These are phyloP conservation scores for Tenthredo notha DNA, from an alignment of 2,888 invertebrate species.

Conservation along the genomic window DNA sequence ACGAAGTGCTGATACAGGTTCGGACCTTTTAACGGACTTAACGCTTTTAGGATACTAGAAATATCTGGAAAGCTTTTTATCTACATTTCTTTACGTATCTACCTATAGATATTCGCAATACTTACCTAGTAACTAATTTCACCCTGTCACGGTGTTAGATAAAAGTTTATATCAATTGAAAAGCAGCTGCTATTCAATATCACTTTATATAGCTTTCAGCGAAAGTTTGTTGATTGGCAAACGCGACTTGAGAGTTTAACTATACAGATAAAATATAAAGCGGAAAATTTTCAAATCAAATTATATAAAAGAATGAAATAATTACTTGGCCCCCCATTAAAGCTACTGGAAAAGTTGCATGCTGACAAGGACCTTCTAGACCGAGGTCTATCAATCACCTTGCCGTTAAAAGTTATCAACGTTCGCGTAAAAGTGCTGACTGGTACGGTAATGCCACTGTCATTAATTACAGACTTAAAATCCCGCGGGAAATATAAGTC, in stretches of 20 bases:
- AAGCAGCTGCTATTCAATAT: neutral
- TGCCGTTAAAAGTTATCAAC: conserved; percentile 50
- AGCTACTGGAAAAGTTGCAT: conserved; percentile 1
- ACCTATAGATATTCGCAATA: neutral
- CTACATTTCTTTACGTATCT: neutral
- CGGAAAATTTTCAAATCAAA: neutral
- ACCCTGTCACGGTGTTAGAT: neutral
- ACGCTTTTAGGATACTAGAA: neutral
- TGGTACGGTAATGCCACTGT: conserved; percentile 50
- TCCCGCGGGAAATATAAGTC: conserved; percentile 38
- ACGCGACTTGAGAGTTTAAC: neutral
- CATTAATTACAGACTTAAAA: conserved; percentile 55
- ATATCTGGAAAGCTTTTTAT: neutral
- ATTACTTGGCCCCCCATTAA: conserved; percentile 19
- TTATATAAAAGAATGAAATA: conserved; percentile 34
- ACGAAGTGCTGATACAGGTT: conserved; percentile 16
- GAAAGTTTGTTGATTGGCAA: neutral
- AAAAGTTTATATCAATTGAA: neutral
- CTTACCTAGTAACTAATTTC: neutral
- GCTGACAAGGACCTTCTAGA: conserved; percentile 42
- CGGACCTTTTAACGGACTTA: neutral
- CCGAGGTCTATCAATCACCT: conserved; percentile 53
- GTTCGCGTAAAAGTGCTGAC: conserved; percentile 53
- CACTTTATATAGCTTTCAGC: neutral
- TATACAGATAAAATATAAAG: neutral